Conservation (phyloP, 2,888 invertebrate genomes). For the Brachyptera risi region DNA sequence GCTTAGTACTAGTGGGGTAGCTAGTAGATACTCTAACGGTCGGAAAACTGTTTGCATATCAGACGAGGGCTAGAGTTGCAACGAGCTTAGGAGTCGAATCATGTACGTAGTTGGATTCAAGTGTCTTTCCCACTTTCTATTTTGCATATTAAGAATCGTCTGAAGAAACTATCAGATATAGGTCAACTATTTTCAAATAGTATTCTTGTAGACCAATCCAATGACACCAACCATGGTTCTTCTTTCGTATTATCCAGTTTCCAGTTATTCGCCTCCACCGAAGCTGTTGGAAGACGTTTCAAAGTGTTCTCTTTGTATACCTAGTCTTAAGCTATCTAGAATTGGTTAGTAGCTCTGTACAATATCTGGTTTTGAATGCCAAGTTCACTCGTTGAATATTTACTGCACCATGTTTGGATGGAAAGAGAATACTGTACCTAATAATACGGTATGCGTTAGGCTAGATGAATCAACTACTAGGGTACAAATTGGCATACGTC, state of each 20-base stretch:
- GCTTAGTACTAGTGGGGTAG: neutral
- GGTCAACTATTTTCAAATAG: too few relatives aligned
- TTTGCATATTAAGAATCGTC: constrained; percentile 8
- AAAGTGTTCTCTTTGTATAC: neutral
- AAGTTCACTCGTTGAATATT: constrained; percentile 6
- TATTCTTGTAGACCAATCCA: too few relatives aligned
- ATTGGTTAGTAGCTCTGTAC: too few relatives aligned
- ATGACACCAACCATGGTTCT: too few relatives aligned
- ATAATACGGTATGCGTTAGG: neutral
- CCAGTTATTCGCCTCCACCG: too few relatives aligned
- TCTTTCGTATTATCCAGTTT: too few relatives aligned
- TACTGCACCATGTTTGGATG: neutral
- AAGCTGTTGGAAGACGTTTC: neutral
- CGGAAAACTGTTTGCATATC: neutral
- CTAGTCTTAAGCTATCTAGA: too few relatives aligned
- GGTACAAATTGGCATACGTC: too few relatives aligned
- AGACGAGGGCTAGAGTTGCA: neutral
- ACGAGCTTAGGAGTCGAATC: constrained; percentile 7
- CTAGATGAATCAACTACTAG: neutral
- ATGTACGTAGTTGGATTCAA: neutral
- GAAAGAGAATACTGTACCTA: neutral
- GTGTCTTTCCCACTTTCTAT: constrained; percentile 9
- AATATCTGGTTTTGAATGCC: neutral
- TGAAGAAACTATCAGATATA: neutral
- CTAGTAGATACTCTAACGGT: too few relatives aligned